Evolutionary conservation across 2,888 invertebrate genomes (phyloP).

Genomic region (Anodontia alba): DNA sequence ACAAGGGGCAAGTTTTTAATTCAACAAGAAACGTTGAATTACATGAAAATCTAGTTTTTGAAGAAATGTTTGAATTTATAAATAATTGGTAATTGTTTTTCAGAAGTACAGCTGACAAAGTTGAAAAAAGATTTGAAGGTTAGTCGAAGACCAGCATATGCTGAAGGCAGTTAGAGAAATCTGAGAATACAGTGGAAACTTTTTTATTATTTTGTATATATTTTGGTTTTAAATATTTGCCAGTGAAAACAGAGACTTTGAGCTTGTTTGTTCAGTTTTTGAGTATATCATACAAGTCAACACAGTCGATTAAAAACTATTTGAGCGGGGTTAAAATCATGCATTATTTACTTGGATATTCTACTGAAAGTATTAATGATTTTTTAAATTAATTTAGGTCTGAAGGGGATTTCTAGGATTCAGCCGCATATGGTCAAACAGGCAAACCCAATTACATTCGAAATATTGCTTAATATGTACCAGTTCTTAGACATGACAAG

Average conservation of each 20-base stretch:
- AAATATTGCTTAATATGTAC: not conserved
- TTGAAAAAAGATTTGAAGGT: not conserved
- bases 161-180: not conserved
- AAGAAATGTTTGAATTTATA: not conserved
- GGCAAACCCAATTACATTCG: constrained; percentile 14
- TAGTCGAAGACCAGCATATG: not conserved
- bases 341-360: constrained; percentile 11
- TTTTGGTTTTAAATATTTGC: not conserved
- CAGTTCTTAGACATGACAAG: not conserved
- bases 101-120: not conserved
- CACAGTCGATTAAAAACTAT: constrained; percentile 16
- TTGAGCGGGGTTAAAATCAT: constrained; percentile 16
- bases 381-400: constrained; percentile 17
- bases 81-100: not conserved
- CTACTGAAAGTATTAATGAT: not conserved
- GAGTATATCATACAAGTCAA: not conserved
- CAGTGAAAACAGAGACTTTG: not conserved
- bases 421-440: constrained; percentile 14
- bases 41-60: not conserved
- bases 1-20: not conserved
- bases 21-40: not conserved
- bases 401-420: constrained; percentile 6
- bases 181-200: constrained; percentile 2
- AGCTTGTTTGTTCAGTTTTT: constrained; percentile 22
- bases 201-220: constrained; percentile 11